Evolutionary conservation across 2,888 invertebrate genomes (phyloP).

Genomic region (Strigamia transsilvanica): DNA sequence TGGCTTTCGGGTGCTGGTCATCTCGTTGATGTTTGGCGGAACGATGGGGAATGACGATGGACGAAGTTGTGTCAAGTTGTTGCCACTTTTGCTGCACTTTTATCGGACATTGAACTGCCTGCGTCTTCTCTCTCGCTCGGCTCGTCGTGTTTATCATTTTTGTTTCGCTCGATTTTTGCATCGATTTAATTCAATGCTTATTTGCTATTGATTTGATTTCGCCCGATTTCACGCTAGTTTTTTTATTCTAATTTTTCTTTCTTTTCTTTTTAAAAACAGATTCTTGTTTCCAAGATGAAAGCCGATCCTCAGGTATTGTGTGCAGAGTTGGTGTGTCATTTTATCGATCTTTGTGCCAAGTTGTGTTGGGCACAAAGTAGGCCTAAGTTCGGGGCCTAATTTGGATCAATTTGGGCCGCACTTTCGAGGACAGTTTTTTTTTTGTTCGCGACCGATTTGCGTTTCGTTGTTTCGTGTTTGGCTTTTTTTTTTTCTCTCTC

Average conservation of each 20-base stretch:
- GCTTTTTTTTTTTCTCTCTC: too few species aligned
- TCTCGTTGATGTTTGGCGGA: background rate
- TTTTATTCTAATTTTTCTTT: background rate
- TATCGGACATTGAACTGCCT: conserved; percentile 50
- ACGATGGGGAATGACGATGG: background rate
- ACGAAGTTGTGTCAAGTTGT: background rate
- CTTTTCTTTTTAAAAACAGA: conserved; percentile 41
- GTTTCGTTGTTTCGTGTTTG: too few species aligned
- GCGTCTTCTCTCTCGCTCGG: too few species aligned
- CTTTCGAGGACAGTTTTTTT: background rate
- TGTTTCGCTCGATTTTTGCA: conserved; percentile 2
- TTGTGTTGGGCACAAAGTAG: conserved; percentile 8
- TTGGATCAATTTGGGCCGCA: conserved; percentile 14
- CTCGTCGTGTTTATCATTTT: background rate
- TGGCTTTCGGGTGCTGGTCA: background rate
- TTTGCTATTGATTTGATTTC: background rate
- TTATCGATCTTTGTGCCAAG: conserved; percentile 52
- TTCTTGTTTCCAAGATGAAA: conserved; percentile 56
- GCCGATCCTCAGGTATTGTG: conserved; percentile 56
- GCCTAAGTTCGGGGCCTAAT: background rate
- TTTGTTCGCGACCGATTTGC: background rate
- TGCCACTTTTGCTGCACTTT: conserved; percentile 23
- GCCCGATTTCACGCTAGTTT: fast-evolving
- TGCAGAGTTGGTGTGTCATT: conserved; percentile 5
- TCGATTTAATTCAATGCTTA: background rate